Base-by-base conservation (phyloP, 2,888 invertebrate genomes). In the Clusia tigrina region DNA sequence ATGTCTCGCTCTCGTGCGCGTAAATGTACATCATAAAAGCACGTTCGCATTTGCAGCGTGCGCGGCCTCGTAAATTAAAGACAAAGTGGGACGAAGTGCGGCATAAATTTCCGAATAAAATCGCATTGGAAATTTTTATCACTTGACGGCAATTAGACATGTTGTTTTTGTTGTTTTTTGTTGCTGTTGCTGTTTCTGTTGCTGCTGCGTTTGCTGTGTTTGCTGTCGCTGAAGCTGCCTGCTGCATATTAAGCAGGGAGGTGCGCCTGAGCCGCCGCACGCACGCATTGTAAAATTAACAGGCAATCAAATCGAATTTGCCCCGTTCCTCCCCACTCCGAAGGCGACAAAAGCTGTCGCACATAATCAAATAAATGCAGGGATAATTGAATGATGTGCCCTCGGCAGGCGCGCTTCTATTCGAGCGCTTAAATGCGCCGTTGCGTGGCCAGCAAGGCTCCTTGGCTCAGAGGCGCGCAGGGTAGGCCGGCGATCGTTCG, bases 31-130 rank as follows among this genome's bases (percentile, higher is more conserved):
- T 48, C 48, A 22, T 48, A 48, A 48, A 48, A 2, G 48, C 48
- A 48, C 18, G 48, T 48, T 48, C 22, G 48, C 48, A 42, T 9
- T 32, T 32, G 32, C 56, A 15, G n/a, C n/a, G 25, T n/a, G 23
- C 22, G 38, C 38, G 24, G n/a, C 23, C 23, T 25, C 20, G 42
- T 62, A 62, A 63, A 63, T 63, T 63, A 15, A 51, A 53, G 52
- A 52, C 54, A 63, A 63, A 58, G n/a, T 55, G 54, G 48, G 18
- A 3, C 20, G 37, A 51, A 51, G 58, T 62, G 53, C 6, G 17
- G 24, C 53, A 57, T 62, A 62, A 55, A 61, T 52, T 61, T 20
- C 9, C 22, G 38, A 37, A 55, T 38, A 22, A 38, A 55, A 15
- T 48, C 48, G 48, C 22, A 48, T 20, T 20, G 20, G 48, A 48